Percentiles rank a stretch among this genome's conserved stretches.
phyloP scores from a whole-genome alignment of 2,797 vertebrate species.

The Sebastolobus altivelis region DNA sequence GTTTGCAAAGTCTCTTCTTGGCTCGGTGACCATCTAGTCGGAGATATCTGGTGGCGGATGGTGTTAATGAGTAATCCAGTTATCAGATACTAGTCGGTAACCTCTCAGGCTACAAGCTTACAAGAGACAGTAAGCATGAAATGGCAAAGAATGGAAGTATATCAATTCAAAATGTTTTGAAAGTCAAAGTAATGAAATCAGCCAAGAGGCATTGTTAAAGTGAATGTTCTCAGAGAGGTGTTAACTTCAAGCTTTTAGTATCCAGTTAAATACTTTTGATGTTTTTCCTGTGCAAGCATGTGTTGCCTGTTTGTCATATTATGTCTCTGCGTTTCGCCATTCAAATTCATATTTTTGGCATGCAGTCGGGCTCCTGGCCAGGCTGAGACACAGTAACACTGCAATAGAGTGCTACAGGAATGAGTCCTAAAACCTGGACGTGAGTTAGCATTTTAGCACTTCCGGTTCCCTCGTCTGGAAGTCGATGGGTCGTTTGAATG shows the following conservation, averaged over 20 bases:
- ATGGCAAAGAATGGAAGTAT: not conserved
- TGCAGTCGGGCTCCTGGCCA: not conserved
- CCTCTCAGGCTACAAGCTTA: not conserved
- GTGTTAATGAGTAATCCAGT: conserved; percentile 50
- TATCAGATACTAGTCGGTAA: conserved; percentile 14
- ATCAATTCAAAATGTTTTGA: not conserved
- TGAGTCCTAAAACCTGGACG: too few relatives aligned
- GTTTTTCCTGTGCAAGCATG: too few relatives aligned
- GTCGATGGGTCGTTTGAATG: too few relatives aligned
- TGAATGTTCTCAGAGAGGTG: conserved; percentile 8
- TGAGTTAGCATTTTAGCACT: too few relatives aligned
- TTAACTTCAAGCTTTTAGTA: not conserved
- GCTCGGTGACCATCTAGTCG: conserved; percentile 4
- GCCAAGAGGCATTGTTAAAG: not conserved
- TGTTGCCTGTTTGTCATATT: too few relatives aligned
- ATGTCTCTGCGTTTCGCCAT: not conserved
- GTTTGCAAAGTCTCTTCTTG: conserved; percentile 28
- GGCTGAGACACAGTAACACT: not conserved
- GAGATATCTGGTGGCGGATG: conserved; percentile 25
- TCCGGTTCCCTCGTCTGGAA: too few relatives aligned
- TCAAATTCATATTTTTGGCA: not conserved
- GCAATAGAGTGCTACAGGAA: not conserved
- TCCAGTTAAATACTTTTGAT: not conserved
- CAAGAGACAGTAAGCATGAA: not conserved
- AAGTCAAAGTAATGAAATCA: not conserved